Evolutionary conservation across 2,113 vertebrate genomes (phyloP), one percentile per base, ranked within the genome.

Genomic region (Oncorhynchus masou): DNA sequence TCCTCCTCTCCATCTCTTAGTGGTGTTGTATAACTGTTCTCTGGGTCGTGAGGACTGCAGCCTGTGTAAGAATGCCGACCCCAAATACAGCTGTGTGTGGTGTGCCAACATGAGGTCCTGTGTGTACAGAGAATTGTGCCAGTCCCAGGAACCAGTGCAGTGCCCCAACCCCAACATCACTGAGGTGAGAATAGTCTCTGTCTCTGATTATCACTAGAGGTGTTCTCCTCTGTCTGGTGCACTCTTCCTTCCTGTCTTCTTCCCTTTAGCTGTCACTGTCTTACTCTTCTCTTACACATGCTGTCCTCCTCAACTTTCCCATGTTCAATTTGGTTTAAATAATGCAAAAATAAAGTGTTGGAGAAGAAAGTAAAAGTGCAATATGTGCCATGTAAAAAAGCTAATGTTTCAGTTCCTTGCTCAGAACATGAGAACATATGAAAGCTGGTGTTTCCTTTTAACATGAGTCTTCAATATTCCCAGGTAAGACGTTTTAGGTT

Each of bases 1-100:
- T 11, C 12, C 59, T 19, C 9, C 19, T 19, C 24, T 45, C 9
- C 39, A 45, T 45, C 16, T 70, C 4, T 11, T n/a, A 99, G 97
- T 99, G 59, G 94, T 93, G 31, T 91, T 99, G 71, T 98, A 99
- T 85, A 98, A 96, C 91, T 99, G 97, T 87, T 97, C 96, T 0
- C 95, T 96, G 1, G 95, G 95, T 62, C 92, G 96, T 70, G 94
- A 92, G 0, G 97, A 99, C 93, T 99, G 97, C 88, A 99, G 96
- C 75, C 88, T 99, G 65, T 99, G 97, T 82, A 95, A 95, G 16
- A 95, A 96, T 0, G 95, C 97, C 0, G 83, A 87, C 9, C 22
- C 62, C 0, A 79, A 84, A 25, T 99, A 98, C 67, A 34, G 82
- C 1, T 99, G 97, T 9, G 96, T 96, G 34, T 99, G 97, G 97